A percentile compares a stretch with the other conserved stretches of the same genome.
phyloP scores from a whole-genome alignment of 2,113 vertebrate genomes.

The Podarcis cretensis region DNA sequence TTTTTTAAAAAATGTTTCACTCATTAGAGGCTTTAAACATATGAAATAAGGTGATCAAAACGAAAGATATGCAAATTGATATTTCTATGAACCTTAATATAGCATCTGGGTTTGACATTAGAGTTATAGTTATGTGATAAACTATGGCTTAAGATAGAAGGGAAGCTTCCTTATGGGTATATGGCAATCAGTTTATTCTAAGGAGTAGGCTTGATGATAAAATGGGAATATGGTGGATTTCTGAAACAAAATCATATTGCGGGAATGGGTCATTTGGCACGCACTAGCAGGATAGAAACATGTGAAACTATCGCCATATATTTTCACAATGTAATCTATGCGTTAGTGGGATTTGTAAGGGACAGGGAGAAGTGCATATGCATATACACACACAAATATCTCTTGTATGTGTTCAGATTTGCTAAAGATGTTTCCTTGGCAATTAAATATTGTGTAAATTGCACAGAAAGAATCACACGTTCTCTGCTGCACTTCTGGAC shows the following conservation, averaged over 20 bases:
- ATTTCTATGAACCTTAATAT: conserved; percentile 31
- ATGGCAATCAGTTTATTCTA: not conserved
- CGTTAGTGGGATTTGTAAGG: conserved; percentile 18
- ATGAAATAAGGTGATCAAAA: conserved; percentile 1
- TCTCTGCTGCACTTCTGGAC: conserved; percentile 18
- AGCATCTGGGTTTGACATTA: conserved; percentile 19
- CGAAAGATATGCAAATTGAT: conserved; percentile 24
- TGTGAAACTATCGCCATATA: not conserved
- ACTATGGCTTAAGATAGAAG: not conserved
- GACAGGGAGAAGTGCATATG: conserved; percentile 17
- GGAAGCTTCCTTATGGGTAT: not conserved
- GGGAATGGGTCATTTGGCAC: not conserved
- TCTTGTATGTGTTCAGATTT: not conserved
- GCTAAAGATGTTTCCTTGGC: not conserved
- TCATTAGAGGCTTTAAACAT: not conserved
- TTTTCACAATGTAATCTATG: not conserved
- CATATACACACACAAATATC: not conserved
- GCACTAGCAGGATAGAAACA: not conserved
- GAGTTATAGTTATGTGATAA: not conserved
- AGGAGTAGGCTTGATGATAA: conserved; percentile 27
- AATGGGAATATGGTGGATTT: conserved; percentile 21
- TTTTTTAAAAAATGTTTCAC: conserved; percentile 1
- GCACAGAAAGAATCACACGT: not conserved
- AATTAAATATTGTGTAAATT: conserved; percentile 18
- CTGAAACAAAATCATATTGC: not conserved